Conservation (phyloP, 2,797 vertebrate species). For the Nyctibius grandis region DNA sequence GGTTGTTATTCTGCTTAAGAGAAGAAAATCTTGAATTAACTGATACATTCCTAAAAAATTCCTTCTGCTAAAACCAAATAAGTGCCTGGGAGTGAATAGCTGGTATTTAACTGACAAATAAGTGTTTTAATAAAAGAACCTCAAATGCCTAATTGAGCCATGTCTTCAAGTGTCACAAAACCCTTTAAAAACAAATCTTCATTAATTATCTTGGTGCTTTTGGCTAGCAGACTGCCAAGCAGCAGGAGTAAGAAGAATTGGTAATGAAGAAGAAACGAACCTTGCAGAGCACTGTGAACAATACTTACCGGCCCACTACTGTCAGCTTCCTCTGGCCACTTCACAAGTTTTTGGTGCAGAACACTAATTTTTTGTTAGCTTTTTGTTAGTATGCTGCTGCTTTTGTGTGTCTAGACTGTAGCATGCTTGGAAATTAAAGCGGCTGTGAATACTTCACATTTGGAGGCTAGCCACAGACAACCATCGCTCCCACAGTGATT, state of each 20-base stretch:
- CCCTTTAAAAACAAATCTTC: not conserved
- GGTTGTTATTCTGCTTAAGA: not conserved
- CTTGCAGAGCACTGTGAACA: not conserved
- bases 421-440: not conserved
- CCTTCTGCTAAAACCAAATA: not conserved
- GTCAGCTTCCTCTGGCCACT: not conserved
- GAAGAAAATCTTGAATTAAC: not conserved
- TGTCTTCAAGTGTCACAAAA: not conserved
- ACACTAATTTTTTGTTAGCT: not conserved
- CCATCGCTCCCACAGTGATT: not conserved
- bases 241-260: not conserved
- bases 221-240: not conserved
- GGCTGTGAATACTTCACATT: not conserved
- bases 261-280: conserved; percentile 1
- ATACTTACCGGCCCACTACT: not conserved
- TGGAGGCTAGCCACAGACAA: not conserved
- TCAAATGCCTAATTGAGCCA: not conserved
- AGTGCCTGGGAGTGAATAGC: not conserved
- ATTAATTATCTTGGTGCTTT: not conserved
- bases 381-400: not conserved
- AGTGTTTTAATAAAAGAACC: not conserved
- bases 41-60: not conserved
- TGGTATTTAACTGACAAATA: not conserved
- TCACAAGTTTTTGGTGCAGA: not conserved
- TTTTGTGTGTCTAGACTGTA: not conserved